A percentile compares a stretch with the other conserved stretches of the same genome.
Evolutionary conservation across 2,888 invertebrate species (phyloP).

Genomic region (Proisotoma minuta): DNA sequence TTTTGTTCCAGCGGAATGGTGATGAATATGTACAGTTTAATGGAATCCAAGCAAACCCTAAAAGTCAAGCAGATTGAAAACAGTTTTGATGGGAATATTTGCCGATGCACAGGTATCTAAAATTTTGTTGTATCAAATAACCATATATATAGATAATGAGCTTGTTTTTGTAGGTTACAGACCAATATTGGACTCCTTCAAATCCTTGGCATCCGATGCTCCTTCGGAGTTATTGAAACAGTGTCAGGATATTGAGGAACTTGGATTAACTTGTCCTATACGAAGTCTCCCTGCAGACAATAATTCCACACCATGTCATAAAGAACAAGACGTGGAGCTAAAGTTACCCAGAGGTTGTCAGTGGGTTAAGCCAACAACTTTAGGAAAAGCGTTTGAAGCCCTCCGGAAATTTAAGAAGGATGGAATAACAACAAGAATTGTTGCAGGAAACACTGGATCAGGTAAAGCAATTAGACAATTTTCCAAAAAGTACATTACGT

Average conservation of each 20-base stretch:
- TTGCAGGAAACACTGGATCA: slow-evolving; percentile 71
- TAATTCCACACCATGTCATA: neutral
- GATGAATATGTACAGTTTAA: slow-evolving; percentile 55
- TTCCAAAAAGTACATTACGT: too few relatives aligned
- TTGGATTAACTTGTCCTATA: neutral
- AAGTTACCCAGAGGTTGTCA: slow-evolving; percentile 19
- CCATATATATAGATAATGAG: neutral
- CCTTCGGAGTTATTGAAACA: slow-evolving; percentile 53
- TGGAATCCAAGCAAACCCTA: neutral
- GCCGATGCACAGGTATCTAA: neutral
- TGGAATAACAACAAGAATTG: slow-evolving; percentile 55
- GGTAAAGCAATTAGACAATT: too few relatives aligned
- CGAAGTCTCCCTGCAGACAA: neutral
- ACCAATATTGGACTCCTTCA: slow-evolving; percentile 70
- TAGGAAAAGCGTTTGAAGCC: slow-evolving; percentile 59
- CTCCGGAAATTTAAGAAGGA: slow-evolving; percentile 50
- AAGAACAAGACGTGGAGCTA: neutral
- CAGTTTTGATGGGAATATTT: slow-evolving; percentile 48
- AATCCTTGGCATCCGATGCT: slow-evolving; percentile 63
- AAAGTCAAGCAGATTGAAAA: slow-evolving; percentile 59
- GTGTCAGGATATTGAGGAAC: slow-evolving; percentile 52
- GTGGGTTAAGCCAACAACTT: slow-evolving; percentile 49
- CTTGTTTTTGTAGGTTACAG: slow-evolving; percentile 57
- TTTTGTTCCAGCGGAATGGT: slow-evolving; percentile 73
- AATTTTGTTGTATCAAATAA: too few relatives aligned